Conservation (phyloP, 2,113 vertebrate species). For the Sinocyclocheilus maitianheensis region DNA sequence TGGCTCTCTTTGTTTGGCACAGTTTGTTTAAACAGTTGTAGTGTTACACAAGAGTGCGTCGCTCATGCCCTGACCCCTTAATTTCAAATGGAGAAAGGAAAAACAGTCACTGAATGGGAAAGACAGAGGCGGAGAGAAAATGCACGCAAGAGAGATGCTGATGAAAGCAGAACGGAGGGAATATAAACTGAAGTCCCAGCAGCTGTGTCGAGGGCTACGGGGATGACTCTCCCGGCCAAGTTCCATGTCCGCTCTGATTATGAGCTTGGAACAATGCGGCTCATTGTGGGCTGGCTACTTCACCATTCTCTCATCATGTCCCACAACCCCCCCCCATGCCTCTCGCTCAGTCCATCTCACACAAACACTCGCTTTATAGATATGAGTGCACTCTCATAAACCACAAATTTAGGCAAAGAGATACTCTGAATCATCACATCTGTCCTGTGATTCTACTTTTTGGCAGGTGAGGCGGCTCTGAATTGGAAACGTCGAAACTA, state of each 20-base stretch:
- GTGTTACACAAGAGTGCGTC: conserved; percentile 6
- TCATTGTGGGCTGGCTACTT: conserved; percentile 71
- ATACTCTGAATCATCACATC: conserved; percentile 57
- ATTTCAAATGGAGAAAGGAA: conserved; percentile 34
- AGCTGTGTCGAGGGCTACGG: conserved; percentile 75
- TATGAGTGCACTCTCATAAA: conserved; percentile 31
- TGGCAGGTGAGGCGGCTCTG: conserved; percentile 7
- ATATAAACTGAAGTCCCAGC: conserved; percentile 69
- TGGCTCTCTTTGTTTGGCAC: conserved; percentile 8
- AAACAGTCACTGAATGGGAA: conserved; percentile 54
- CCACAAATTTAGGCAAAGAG: conserved; percentile 36
- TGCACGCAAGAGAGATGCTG: conserved; percentile 50
- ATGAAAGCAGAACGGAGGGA: conserved; percentile 62
- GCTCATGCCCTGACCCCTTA: conserved; percentile 20
- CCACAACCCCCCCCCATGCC: conserved; percentile 24
- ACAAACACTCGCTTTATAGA: conserved; percentile 33
- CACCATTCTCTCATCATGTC: conserved; percentile 60
- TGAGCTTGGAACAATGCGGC: conserved; percentile 73
- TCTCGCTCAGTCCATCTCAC: conserved; percentile 30
- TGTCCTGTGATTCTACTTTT: conserved; percentile 16
- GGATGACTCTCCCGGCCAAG: conserved; percentile 74
- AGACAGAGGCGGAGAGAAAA: conserved; percentile 49
- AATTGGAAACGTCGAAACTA: conserved; percentile 18
- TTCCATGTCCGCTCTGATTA: conserved; percentile 78
- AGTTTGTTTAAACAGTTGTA: conserved; percentile 35